A percentile compares a stretch with the other conserved stretches of the same genome.
phyloP scores from a whole-genome alignment of 2,113 vertebrate species.

The Crypturellus undulatus region DNA sequence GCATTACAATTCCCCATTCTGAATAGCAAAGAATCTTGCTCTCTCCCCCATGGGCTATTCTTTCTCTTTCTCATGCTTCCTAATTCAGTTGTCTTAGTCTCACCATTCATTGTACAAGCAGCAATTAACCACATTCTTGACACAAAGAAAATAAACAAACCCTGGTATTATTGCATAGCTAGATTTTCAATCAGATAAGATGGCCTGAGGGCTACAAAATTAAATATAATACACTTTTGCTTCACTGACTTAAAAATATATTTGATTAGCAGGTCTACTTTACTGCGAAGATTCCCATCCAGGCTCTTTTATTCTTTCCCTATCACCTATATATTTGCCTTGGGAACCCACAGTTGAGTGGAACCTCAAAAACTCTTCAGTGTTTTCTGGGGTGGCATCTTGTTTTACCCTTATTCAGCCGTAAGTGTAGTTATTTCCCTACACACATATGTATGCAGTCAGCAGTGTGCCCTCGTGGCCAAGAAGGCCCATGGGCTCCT shows the following conservation, averaged over 20 bases:
- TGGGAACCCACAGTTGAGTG: not conserved
- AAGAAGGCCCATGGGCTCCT: too few relatives aligned
- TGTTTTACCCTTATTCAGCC: not conserved
- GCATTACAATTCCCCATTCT: not conserved
- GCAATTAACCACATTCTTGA: not conserved
- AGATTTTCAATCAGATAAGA: slow-evolving; percentile 26
- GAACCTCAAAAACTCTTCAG: not conserved
- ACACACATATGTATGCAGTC: not conserved
- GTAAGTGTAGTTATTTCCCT: not conserved
- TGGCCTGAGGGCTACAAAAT: slow-evolving; percentile 5
- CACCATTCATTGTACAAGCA: not conserved
- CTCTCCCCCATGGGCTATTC: not conserved
- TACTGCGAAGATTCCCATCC: not conserved
- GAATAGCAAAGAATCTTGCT: not conserved
- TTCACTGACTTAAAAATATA: slow-evolving; percentile 27
- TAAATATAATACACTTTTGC: slow-evolving; percentile 1
- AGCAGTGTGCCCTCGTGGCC: too few relatives aligned
- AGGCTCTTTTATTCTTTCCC: not conserved
- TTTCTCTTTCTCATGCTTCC: not conserved
- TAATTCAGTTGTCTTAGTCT: not conserved
- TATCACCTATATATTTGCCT: slow-evolving; percentile 9
- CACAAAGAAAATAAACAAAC: not conserved
- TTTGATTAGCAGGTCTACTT: not conserved
- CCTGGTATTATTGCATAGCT: not conserved
- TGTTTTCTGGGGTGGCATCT: not conserved